Conservation (phyloP, 1,140 invertebrate species). For the Pogonomyrmex barbatus region DNA sequence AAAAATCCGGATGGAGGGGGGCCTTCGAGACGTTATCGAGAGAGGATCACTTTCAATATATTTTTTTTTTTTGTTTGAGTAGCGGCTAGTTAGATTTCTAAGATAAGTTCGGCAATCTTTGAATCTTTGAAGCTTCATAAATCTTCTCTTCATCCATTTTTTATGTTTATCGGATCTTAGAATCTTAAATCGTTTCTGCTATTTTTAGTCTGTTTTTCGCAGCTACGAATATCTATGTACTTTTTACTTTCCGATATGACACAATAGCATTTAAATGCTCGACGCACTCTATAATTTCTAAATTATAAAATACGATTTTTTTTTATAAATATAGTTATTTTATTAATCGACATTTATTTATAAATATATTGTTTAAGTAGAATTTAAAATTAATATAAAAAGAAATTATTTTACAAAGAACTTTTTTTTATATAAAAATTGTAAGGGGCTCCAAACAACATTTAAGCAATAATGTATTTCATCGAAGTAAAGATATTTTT, state of each 20-base stretch:
- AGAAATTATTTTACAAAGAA: too few species aligned
- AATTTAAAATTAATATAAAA: too few species aligned
- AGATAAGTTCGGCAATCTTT: neutral
- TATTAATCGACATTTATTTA: too few species aligned
- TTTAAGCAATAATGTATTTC: neutral
- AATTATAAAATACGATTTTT: too few species aligned
- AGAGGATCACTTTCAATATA: neutral
- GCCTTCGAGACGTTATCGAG: conserved; percentile 8
- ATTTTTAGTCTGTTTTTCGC: neutral
- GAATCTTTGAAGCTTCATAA: neutral
- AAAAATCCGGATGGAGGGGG: conserved; percentile 16
- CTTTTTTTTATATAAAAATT: too few species aligned
- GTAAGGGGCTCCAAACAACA: too few species aligned
- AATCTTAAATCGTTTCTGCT: neutral
- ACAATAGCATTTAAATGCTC: too few species aligned
- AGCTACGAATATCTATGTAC: neutral
- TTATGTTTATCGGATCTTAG: neutral
- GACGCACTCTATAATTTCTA: too few species aligned
- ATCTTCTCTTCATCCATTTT: neutral
- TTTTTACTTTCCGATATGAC: neutral
- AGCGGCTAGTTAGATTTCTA: conserved; percentile 3
- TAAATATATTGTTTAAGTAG: too few species aligned
- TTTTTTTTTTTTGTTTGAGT: conserved; percentile 1
- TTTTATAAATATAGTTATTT: too few species aligned
- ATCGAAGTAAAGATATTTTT: neutral